phyloP scores from a whole-genome alignment of 2,113 vertebrate species.

The Oenanthe oenanthe region DNA sequence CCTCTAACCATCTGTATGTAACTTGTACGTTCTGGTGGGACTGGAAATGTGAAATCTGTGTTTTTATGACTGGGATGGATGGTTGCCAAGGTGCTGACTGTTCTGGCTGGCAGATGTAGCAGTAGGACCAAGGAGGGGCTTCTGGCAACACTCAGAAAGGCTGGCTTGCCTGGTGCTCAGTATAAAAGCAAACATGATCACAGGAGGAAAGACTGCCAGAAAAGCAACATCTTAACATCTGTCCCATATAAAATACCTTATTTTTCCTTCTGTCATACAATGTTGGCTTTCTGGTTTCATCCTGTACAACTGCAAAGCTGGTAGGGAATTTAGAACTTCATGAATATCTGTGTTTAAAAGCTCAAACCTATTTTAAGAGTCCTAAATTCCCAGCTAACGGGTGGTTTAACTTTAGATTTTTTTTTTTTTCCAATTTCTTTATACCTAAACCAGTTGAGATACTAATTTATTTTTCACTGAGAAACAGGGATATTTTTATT shows the following conservation, averaged over 20 bases:
- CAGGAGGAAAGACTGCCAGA: conserved; percentile 3
- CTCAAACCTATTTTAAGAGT: neutral
- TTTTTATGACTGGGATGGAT: neutral
- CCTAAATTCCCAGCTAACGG: neutral
- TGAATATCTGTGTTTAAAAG: neutral
- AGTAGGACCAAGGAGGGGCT: neutral
- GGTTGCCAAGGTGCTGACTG: neutral
- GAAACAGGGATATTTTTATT: neutral
- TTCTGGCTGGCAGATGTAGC: conserved; percentile 60
- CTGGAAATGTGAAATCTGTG: conserved; percentile 39
- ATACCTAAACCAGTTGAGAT: neutral
- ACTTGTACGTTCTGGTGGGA: neutral
- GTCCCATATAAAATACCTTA: conserved; percentile 32
- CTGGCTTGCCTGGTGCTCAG: neutral
- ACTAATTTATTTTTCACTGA: neutral
- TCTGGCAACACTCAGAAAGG: neutral
- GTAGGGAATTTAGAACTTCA: neutral
- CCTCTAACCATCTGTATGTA: conserved; percentile 29
- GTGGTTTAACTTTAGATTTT: neutral
- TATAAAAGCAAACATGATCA: neutral
- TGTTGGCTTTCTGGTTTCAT: neutral
- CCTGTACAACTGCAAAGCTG: neutral
- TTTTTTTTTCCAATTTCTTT: neutral
- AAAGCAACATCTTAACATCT: conserved; percentile 28
- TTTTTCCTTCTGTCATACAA: neutral